Evolutionary conservation across 2,888 invertebrate genomes (phyloP).

Genomic region (Drosophila aldrichi): DNA sequence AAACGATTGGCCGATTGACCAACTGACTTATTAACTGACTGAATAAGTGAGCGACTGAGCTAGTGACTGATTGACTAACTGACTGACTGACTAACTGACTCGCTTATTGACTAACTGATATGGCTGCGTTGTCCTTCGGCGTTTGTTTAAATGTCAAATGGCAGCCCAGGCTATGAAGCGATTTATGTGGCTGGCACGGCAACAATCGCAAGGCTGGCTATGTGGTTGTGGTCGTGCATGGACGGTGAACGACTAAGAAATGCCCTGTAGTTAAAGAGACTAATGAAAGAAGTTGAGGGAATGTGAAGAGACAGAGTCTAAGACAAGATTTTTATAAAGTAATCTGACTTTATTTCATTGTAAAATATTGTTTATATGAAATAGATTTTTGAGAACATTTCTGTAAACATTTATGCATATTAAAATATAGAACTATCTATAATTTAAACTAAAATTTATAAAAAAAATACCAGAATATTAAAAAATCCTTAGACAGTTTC

Average conservation of each 20-base stretch:
- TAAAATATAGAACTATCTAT: too few species aligned
- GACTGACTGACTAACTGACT: constrained; percentile 31
- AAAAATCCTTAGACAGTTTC: too few species aligned
- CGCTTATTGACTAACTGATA: constrained; percentile 37
- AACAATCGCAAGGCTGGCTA: constrained; percentile 18
- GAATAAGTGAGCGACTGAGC: not conserved
- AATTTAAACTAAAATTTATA: too few species aligned
- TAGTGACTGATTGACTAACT: not conserved
- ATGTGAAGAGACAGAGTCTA: not conserved
- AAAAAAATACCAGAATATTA: too few species aligned
- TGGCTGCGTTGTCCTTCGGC: constrained; percentile 59
- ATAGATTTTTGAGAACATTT: too few species aligned
- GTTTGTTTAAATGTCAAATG: constrained; percentile 67
- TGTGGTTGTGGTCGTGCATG: not conserved
- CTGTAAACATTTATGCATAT: too few species aligned
- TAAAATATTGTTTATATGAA: too few species aligned
- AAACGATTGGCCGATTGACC: constrained; percentile 28
- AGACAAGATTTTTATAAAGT: not conserved
- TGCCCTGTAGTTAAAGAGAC: constrained; percentile 5
- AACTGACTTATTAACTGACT: constrained; percentile 38
- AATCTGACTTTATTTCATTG: too few species aligned
- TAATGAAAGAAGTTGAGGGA: too few species aligned
- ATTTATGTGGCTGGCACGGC: constrained; percentile 62
- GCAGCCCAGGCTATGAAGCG: constrained; percentile 39
- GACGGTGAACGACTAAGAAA: constrained; percentile 2